Evolutionary conservation across 2,888 invertebrate species (phyloP).

Genomic region (Orthosia gothica): DNA sequence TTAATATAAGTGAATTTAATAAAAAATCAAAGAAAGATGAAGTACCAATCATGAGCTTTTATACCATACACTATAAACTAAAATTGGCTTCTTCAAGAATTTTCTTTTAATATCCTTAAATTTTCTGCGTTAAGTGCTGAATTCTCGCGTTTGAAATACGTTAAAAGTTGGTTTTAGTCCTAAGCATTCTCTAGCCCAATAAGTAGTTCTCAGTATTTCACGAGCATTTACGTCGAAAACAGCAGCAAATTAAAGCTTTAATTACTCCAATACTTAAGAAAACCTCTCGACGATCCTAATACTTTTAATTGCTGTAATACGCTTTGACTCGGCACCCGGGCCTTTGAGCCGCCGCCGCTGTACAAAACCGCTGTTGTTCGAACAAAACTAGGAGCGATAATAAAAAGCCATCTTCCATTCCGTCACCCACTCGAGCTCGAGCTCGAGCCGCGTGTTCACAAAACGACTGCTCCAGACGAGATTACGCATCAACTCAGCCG

Average conservation of each 20-base stretch:
- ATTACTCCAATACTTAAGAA: slow-evolving; percentile 52
- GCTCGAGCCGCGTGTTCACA: slow-evolving; percentile 61
- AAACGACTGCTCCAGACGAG: slow-evolving; percentile 79
- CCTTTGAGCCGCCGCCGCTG: slow-evolving; percentile 51
- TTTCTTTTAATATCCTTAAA: neutral
- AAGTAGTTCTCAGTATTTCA: slow-evolving; percentile 43
- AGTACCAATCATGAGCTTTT: neutral
- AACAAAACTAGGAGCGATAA: slow-evolving; percentile 63
- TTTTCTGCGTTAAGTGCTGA: neutral
- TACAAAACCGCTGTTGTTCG: slow-evolving; percentile 45
- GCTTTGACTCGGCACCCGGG: slow-evolving; percentile 52
- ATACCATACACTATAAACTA: neutral
- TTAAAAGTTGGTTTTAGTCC: slow-evolving; percentile 21
- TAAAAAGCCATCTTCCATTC: slow-evolving; percentile 68
- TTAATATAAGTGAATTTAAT: no score
- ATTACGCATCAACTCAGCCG: slow-evolving; percentile 77
- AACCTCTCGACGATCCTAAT: slow-evolving; percentile 49
- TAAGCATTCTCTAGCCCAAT: slow-evolving; percentile 9
- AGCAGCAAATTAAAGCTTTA: slow-evolving; percentile 49
- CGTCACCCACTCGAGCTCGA: slow-evolving; percentile 62
- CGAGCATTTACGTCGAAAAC: slow-evolving; percentile 32
- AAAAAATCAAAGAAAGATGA: neutral
- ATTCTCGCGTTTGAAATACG: slow-evolving; percentile 5
- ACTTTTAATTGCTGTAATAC: slow-evolving; percentile 64
- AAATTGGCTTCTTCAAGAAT: neutral